Conservation (phyloP, 2,113 vertebrate species). For the Campylomormyrus numenius region DNA sequence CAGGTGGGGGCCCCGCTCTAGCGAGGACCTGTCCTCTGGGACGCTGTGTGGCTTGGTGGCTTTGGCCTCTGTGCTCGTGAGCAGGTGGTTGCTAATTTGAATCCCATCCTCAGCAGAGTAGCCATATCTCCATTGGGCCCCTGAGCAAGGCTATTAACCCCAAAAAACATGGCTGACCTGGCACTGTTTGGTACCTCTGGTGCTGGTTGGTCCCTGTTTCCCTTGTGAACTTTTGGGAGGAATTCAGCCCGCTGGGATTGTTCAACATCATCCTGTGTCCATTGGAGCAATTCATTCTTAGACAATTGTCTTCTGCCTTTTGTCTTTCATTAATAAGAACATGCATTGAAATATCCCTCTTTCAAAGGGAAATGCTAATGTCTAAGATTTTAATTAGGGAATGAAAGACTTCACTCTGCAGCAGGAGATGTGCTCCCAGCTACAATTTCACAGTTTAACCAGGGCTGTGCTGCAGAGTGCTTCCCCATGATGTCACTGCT, state of each 20-base stretch:
- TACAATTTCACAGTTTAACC: background rate
- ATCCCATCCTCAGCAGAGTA: background rate
- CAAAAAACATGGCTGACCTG: background rate
- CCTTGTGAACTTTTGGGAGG: background rate
- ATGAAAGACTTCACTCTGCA: background rate
- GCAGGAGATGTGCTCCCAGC: background rate
- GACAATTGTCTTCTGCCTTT: background rate
- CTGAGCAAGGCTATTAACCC: background rate
- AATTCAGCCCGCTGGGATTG: background rate
- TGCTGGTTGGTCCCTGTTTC: background rate
- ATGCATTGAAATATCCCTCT: background rate
- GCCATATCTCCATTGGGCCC: background rate
- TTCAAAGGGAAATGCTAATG: background rate
- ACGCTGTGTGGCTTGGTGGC: background rate
- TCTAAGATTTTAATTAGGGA: background rate
- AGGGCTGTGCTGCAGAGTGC: background rate
- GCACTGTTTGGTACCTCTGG: background rate
- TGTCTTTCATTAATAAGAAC: background rate
- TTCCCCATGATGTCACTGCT: background rate
- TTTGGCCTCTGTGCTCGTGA: background rate
- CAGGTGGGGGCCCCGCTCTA: conserved; percentile 50
- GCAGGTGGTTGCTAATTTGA: background rate
- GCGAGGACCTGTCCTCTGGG: background rate
- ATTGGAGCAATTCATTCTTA: background rate
- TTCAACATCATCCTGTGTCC: background rate